These are phyloP conservation scores for Microctonus aethiopoides DNA, from an alignment of 2,888 invertebrate genomes.

Conservation along the genomic window DNA sequence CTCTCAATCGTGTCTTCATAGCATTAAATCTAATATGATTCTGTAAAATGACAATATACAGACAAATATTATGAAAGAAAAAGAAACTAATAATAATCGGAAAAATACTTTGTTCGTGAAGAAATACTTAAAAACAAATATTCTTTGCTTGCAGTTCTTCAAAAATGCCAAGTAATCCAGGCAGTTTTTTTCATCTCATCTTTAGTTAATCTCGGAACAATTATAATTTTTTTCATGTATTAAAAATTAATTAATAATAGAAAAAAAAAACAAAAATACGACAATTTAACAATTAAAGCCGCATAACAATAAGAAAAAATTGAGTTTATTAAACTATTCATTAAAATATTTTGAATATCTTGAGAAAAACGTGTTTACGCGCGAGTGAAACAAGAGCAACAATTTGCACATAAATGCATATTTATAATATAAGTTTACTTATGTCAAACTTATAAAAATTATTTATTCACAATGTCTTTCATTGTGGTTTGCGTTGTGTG, in stretches of 20 bases:
- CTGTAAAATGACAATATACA: too few species aligned
- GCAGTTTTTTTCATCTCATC: background rate
- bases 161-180: too few species aligned
- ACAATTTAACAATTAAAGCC: background rate
- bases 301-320: background rate
- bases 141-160: background rate
- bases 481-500: conserved; percentile 8
- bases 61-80: background rate
- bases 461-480: conserved; percentile 28
- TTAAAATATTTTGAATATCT: background rate
- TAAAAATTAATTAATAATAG: background rate
- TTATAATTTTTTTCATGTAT: background rate
- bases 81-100: background rate
- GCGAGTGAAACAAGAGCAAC: background rate
- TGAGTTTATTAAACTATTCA: background rate
- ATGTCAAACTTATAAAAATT: conserved; percentile 17
- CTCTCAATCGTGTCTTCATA: too few species aligned
- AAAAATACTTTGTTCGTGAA: background rate
- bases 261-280: background rate
- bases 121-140: background rate
- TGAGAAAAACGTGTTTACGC: background rate
- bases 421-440: background rate
- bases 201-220: background rate
- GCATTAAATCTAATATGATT: too few species aligned
- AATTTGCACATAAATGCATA: background rate